These are phyloP conservation scores for Sphinx pinastri DNA, from an alignment of 2,888 invertebrate species.

Conservation along the genomic window DNA sequence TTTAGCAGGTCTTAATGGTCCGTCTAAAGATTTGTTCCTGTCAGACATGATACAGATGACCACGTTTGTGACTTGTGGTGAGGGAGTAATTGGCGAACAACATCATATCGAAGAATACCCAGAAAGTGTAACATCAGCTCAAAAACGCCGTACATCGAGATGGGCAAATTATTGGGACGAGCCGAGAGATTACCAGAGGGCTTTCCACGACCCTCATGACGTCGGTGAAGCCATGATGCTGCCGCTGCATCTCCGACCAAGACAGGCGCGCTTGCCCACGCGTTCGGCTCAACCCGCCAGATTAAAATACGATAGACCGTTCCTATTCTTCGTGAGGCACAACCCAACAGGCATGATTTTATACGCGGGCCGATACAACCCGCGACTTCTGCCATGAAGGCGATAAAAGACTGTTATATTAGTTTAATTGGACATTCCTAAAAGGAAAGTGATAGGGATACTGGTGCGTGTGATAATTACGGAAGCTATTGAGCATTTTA, in stretches of 20 bases:
- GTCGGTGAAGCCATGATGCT: constrained; percentile 81
- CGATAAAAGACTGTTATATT: constrained; percentile 77
- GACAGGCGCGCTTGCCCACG: constrained; percentile 89
- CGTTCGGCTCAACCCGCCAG: constrained; percentile 86
- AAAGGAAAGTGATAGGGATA: constrained; percentile 78
- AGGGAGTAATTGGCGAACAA: constrained; percentile 87
- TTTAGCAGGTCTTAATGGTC: constrained; percentile 91
- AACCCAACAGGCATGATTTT: constrained; percentile 96
- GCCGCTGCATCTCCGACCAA: constrained; percentile 87
- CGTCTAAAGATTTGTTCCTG: constrained; percentile 90
- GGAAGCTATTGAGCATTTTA: constrained; percentile 73
- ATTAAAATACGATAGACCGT: constrained; percentile 93
- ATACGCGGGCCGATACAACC: constrained; percentile 94
- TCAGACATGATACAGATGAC: constrained; percentile 93
- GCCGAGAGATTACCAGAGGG: constrained; percentile 86
- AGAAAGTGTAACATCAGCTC: constrained; percentile 81
- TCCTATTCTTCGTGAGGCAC: constrained; percentile 94
- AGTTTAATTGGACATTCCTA: constrained; percentile 74
- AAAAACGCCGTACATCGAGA: constrained; percentile 70
- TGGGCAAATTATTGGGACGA: constrained; percentile 81
- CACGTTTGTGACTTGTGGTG: constrained; percentile 93
- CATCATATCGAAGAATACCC: constrained; percentile 94
- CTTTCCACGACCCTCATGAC: constrained; percentile 87
- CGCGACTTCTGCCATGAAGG: constrained; percentile 89
- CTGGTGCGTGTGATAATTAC: constrained; percentile 75